These are phyloP conservation scores for Lutraria rhynchaena DNA, from an alignment of 1,140 invertebrate species.

Conservation along the genomic window DNA sequence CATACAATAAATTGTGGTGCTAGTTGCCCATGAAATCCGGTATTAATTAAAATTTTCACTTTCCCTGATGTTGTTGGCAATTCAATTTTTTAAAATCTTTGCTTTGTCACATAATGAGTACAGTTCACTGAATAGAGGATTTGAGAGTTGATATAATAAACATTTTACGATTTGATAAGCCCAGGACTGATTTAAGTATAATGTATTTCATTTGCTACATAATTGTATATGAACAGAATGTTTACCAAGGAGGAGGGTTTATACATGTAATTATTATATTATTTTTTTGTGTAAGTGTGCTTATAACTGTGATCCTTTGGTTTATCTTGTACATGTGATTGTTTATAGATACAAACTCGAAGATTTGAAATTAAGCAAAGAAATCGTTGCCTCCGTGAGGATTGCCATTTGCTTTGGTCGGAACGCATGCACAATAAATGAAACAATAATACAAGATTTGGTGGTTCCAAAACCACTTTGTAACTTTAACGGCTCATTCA, in stretches of 20 bases:
- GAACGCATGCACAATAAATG: neutral
- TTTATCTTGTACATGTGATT: no score
- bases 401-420: neutral
- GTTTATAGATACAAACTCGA: neutral
- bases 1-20: no score
- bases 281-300: constrained; percentile 14
- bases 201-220: constrained; percentile 13
- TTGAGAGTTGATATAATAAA: no score
- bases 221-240: constrained; percentile 1
- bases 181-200: constrained; percentile 17
- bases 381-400: neutral
- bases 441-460: neutral
- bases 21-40: no score
- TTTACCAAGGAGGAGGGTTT: constrained; percentile 11
- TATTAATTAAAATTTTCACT: no score
- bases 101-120: no score
- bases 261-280: neutral
- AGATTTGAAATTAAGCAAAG: neutral
- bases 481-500: neutral
- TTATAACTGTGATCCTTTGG: no score
- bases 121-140: no score
- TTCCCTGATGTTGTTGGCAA: no score
- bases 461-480: neutral
- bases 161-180: constrained; percentile 23
- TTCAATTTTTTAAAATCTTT: no score